Evolutionary conservation across 23 tunicate genomes (phyloP).

Genomic region (Corella eumyota): DNA sequence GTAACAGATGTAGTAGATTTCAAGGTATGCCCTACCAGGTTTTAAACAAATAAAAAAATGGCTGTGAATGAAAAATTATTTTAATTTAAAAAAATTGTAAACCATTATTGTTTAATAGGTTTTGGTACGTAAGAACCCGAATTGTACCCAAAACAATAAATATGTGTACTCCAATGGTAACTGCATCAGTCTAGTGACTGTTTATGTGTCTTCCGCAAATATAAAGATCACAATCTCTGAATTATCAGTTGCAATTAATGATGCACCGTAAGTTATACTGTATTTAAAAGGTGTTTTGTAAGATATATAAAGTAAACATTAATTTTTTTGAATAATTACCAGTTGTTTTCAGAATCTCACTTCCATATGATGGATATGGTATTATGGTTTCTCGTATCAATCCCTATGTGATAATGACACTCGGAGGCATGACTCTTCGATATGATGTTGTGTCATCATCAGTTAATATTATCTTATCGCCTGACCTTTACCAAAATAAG

Average conservation of each 20-base stretch:
- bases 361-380: constrained; percentile 39
- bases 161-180: constrained; percentile 11
- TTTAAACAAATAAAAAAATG: background rate
- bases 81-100: background rate
- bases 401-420: constrained; percentile 18
- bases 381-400: constrained; percentile 11
- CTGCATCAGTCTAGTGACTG: constrained; percentile 17
- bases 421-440: constrained; percentile 33
- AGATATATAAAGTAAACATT: background rate
- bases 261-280: constrained; percentile 3
- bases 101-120: constrained; percentile 7
- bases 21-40: constrained; percentile 10
- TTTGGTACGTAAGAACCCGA: constrained; percentile 33
- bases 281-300: background rate
- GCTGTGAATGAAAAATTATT: constrained; percentile 4
- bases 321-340: background rate
- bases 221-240: constrained; percentile 16
- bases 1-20: constrained; percentile 19
- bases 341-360: constrained; percentile 13
- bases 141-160: constrained; percentile 15
- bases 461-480: constrained; percentile 24
- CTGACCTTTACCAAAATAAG: constrained; percentile 27
- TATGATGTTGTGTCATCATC: constrained; percentile 23
- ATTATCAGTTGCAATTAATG: constrained; percentile 10
- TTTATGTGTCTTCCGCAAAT: constrained; percentile 21